Base-by-base conservation (phyloP, 2,113 vertebrate species). In the Chlorodrepanis virens region DNA sequence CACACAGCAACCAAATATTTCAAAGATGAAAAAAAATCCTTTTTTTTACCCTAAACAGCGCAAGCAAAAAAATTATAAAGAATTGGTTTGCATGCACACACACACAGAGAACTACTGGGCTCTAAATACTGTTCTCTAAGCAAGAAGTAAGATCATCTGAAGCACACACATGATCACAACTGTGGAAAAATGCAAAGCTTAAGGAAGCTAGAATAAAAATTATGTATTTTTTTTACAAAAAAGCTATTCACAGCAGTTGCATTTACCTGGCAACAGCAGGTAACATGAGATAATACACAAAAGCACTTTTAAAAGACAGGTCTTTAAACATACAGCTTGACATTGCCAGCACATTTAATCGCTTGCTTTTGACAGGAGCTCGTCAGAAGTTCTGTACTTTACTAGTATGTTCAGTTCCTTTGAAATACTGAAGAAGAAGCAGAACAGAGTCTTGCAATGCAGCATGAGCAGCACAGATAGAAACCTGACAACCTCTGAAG, bases 361-460 rank as follows among this genome's bases (percentile, higher is more conserved):
- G 64, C 44, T 90, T 78, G 42, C 72, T 83, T 94, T 77, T 93
- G 92, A 95, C 94, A 93, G 79, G 60, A 92, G 64, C 83, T 88
- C 10, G 0, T 94, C 92, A 92, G 42, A 83, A 90, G 83, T 90
- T 92, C 83, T 83, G 29, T 67, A 75, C 50, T 63, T 63, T 83
- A 74, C 25, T 72, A 94, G 24, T 44, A 78, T 33, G 78, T 90
- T 90, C 64, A 74, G 78, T 76, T 71, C 52, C 81, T 86, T 67
- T 92, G 71, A 95, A 93, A 94, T 39, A 67, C n/a, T 90, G 90
- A 77, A 93, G 82, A 68, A 85, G 79, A 12, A 65, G 71, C 49
- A 92, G 79, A 92, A 79, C 72, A 64, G 63, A 80, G 61, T 53
- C 88, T 77, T 86, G 56, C 6, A 19, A 63, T 57, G 71, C 60